Conservation (phyloP, 2,113 vertebrate genomes). For the Neodontobutis hainanensis region DNA sequence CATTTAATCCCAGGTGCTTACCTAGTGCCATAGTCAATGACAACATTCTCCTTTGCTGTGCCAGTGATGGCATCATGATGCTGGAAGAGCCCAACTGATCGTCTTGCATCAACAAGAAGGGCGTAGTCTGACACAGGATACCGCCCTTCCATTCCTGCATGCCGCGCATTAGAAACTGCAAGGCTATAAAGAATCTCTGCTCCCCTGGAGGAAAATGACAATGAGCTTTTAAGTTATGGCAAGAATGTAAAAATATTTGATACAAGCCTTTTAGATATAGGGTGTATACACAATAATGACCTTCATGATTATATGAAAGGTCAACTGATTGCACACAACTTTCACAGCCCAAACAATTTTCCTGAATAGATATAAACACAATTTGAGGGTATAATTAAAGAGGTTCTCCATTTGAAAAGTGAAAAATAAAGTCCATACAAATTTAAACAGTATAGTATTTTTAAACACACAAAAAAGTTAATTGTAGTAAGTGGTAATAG, state of each 20-base stretch:
- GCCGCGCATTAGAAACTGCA: constrained; percentile 84
- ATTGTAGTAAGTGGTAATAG: background rate
- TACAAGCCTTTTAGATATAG: too few species aligned
- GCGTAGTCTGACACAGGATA: constrained; percentile 89
- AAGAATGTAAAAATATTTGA: too few species aligned
- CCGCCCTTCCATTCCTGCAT: constrained; percentile 74
- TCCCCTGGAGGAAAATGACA: constrained; percentile 77
- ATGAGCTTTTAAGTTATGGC: background rate
- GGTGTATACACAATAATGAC: background rate
- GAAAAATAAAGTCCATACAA: background rate
- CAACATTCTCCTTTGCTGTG: constrained; percentile 93
- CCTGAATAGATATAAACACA: background rate
- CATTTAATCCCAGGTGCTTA: constrained; percentile 50
- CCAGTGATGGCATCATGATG: constrained; percentile 95
- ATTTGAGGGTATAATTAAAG: background rate
- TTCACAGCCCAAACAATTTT: background rate
- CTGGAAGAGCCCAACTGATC: constrained; percentile 91
- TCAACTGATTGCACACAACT: background rate
- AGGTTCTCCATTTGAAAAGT: too few species aligned
- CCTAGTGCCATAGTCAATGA: constrained; percentile 91
- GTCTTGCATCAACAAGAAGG: constrained; percentile 88
- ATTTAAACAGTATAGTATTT: background rate
- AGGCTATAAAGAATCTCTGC: constrained; percentile 95
- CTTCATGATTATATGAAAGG: background rate
- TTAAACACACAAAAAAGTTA: background rate